These are phyloP conservation scores for Bhutanitis thaidina DNA, from an alignment of 2,888 invertebrate genomes.

Conservation along the genomic window DNA sequence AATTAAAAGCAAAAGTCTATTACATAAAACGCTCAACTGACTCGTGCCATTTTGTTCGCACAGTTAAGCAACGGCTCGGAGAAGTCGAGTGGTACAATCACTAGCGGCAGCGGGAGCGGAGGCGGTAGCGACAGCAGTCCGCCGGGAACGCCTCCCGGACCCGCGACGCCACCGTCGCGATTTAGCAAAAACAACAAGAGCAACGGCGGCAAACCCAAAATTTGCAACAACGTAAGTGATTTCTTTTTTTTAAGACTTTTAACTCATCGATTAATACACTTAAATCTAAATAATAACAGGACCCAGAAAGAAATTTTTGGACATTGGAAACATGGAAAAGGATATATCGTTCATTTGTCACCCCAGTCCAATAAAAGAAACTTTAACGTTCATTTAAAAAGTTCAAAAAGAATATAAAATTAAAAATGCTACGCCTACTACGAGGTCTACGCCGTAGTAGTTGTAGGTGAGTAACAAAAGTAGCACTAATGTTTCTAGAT, in stretches of 20 bases:
- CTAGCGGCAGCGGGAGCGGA: conserved; percentile 39
- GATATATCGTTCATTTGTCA: no score
- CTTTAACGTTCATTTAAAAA: no score
- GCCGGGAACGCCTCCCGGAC: conserved; percentile 66
- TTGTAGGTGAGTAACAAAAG: neutral
- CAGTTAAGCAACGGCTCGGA: conserved; percentile 68
- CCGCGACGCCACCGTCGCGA: conserved; percentile 51
- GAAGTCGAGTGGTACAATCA: conserved; percentile 39
- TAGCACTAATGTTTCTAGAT: no score
- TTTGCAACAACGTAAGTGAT: conserved; percentile 44
- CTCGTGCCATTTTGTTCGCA: conserved; percentile 18
- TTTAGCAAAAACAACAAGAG: conserved; percentile 40
- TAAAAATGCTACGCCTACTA: neutral
- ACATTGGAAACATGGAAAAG: no score
- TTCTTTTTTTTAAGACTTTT: no score
- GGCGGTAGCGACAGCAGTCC: conserved; percentile 53
- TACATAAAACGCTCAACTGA: conserved; percentile 18
- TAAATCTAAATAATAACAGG: no score
- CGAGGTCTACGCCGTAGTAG: no score
- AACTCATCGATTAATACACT: no score
- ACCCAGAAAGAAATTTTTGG: no score
- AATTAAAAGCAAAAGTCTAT: conserved; percentile 18
- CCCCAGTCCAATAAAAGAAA: no score
- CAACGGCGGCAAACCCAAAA: conserved; percentile 45
- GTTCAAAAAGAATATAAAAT: no score